These are phyloP conservation scores for Ephialtes manifestator DNA, from an alignment of 2,888 invertebrate species.

Conservation along the genomic window DNA sequence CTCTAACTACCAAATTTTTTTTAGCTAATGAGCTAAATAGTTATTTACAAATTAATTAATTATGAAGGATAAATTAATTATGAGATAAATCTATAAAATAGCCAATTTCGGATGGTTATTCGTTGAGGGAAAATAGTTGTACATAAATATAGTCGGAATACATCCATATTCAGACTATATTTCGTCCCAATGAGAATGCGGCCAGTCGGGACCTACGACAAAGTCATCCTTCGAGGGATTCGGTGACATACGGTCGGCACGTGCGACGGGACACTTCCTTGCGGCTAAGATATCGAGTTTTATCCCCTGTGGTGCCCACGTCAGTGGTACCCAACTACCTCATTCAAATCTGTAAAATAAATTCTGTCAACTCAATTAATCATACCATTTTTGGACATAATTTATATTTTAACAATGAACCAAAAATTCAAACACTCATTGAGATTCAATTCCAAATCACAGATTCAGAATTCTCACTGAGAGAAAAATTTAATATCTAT, in stretches of 20 bases:
- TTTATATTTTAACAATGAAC: too few relatives aligned
- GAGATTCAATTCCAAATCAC: too few relatives aligned
- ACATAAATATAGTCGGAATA: constrained; percentile 2
- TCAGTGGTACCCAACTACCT: constrained; percentile 42
- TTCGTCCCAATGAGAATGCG: constrained; percentile 1
- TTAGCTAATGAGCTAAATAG: too few relatives aligned
- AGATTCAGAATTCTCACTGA: too few relatives aligned
- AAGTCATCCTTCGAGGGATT: constrained; percentile 65
- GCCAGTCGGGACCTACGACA: constrained; percentile 60
- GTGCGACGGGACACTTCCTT: constrained; percentile 75
- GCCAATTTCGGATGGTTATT: background rate
- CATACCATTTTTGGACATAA: background rate
- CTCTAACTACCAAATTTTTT: too few relatives aligned
- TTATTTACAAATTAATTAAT: too few relatives aligned
- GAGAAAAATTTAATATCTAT: too few relatives aligned
- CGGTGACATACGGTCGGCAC: constrained; percentile 80
- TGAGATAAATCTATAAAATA: too few relatives aligned
- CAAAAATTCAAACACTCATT: too few relatives aligned
- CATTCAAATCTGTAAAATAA: background rate
- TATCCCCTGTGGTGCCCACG: background rate
- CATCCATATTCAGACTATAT: too few relatives aligned
- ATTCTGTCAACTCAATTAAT: background rate
- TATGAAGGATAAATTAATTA: too few relatives aligned
- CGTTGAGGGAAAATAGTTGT: background rate
- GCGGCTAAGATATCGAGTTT: constrained; percentile 55